Percentiles rank a stretch among this genome's conserved stretches.
phyloP scores from a whole-genome alignment of 2,888 invertebrate genomes.

The Lithophane leautieri region DNA sequence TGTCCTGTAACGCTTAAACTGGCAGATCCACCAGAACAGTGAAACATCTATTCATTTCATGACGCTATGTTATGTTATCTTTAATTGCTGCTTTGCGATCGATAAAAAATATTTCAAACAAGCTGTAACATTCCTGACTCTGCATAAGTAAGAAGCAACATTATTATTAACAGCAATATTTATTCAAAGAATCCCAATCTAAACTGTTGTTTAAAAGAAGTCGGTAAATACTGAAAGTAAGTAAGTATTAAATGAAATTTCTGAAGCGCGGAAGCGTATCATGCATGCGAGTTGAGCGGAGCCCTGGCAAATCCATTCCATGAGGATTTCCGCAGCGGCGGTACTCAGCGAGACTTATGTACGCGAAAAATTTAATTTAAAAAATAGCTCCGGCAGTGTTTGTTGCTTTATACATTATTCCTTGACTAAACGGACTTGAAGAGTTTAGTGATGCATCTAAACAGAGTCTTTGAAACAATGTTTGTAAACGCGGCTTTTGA shows the following conservation, averaged over 20 bases:
- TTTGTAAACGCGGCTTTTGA: not conserved
- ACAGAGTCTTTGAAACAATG: not conserved
- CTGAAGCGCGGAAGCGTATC: conserved; percentile 59
- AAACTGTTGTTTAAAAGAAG: conserved; percentile 30
- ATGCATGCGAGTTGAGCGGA: conserved; percentile 57
- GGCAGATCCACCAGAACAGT: not conserved
- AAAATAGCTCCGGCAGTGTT: conserved; percentile 72
- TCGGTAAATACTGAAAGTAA: conserved; percentile 44
- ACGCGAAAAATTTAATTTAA: conserved; percentile 79
- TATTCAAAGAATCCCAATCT: conserved; percentile 41
- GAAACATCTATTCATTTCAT: not conserved
- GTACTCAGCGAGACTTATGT: conserved; percentile 71
- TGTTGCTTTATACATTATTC: conserved; percentile 22
- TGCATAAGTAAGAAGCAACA: not conserved
- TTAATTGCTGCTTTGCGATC: not conserved
- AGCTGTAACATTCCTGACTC: not conserved
- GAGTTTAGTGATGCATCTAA: conserved; percentile 13
- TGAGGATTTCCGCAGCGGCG: conserved; percentile 68
- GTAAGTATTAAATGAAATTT: conserved; percentile 71
- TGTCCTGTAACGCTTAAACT: not conserved
- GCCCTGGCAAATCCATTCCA: conserved; percentile 68
- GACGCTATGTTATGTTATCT: not conserved
- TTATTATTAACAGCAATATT: conserved; percentile 1
- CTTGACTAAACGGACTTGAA: conserved; percentile 27
- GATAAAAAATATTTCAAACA: not conserved